A percentile compares a stretch with the other conserved stretches of the same genome.
Conservation (phyloP, 2,113 vertebrate genomes). For the Myrmophylax atrothorax region DNA sequence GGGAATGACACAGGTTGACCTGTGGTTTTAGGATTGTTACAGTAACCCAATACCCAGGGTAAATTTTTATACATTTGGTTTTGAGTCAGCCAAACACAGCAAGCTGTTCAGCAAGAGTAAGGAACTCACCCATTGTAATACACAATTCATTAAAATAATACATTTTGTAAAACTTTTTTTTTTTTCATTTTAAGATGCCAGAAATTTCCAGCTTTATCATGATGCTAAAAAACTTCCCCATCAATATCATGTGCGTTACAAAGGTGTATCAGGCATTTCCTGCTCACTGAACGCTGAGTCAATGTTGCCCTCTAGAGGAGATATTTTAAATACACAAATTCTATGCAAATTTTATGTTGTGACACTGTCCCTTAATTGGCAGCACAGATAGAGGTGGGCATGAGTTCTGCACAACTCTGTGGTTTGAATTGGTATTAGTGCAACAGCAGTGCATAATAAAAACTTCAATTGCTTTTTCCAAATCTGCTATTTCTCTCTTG, state of each 20-base stretch:
- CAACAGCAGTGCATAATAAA: neutral
- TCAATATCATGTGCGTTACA: rapidly evolving
- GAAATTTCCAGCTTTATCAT: neutral
- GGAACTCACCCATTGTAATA: neutral
- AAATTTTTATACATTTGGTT: neutral
- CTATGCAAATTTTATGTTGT: neutral
- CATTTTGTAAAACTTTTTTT: neutral
- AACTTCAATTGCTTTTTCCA: neutral
- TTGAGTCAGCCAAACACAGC: neutral
- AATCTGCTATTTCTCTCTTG: neutral
- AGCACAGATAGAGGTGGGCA: neutral
- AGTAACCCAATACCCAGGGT: neutral
- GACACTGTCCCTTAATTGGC: neutral
- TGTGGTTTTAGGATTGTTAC: rapidly evolving
- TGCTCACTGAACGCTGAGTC: neutral
- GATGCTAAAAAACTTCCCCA: neutral
- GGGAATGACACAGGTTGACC: neutral
- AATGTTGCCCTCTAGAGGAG: slow-evolving; percentile 8
- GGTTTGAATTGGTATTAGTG: neutral
- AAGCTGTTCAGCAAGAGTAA: neutral
- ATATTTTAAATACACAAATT: neutral
- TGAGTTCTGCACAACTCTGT: rapidly evolving
- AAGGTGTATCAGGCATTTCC: neutral
- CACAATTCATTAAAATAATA: neutral
- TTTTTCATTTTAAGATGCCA: neutral